Evolutionary conservation across 2,888 invertebrate species (phyloP), one percentile per base, ranked within the genome.

Genomic region (Eumacrocentrus americanus): DNA sequence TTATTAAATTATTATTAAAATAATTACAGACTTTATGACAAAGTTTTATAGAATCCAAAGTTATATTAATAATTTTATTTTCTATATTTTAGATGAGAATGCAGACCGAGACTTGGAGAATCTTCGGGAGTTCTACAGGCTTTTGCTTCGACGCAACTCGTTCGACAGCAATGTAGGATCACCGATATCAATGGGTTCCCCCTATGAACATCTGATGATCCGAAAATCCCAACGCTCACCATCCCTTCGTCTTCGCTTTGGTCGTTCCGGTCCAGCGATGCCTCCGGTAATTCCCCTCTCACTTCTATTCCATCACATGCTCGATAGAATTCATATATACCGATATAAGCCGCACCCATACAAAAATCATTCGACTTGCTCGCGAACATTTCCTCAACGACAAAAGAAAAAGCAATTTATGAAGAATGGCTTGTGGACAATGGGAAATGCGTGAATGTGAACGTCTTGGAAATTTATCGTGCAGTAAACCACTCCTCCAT

Each of bases 141-240:
- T 71, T 5, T 42, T 75, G 29, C 12, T 72, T 58, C 72, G 71
- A 59, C 77, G 69, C 9, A 70, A 63, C 44, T 64, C 65, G 4
- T 37, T 67, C 34, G 72, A 72, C 1, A 66, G 67, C 48, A 61
- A 48, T 14, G 20, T 68, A 12, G 68, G 61, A 6, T 40, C 66
- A 12, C 69, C 70, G 25, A 18, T 29, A 9, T n/a, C 54, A 18
- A n/a, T 68, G 22, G 69, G 60, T 9, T 46, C 67, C 12, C 70
- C 70, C 0, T 52, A 69, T 7, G 73, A 77, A 25, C 76, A 77
- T 53, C 64, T 76, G 22, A 77, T 78, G 72, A 74, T 72, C 16
- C 71, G 77, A 9, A 77, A 76, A 56, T 75, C 72, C 44, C 74
- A 76, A 44, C 70, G 78, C 47, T 77, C 78, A 14, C 77, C 78